A percentile compares a stretch with the other conserved stretches of the same genome.
Conservation (phyloP, 2,797 vertebrate species). For the Yasuhikotakia modesta region DNA sequence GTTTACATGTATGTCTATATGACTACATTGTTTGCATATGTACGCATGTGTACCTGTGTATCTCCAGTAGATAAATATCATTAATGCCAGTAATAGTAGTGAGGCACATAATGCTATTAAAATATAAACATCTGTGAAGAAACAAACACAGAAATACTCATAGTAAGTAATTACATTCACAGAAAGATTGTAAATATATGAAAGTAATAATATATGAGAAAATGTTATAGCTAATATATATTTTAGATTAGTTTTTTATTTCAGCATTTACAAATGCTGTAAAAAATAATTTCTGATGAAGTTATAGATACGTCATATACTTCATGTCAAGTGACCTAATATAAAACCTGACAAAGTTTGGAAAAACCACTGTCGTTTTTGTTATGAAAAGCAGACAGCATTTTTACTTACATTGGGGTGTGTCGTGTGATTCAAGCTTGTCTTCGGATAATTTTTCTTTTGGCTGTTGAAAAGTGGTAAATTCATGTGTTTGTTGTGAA, state of each 20-base stretch:
- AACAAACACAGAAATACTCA: neutral
- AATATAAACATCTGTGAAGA: constrained; percentile 19
- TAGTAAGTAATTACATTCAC: neutral
- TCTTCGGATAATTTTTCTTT: neutral
- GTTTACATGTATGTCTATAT: too few species aligned
- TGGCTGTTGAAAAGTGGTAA: neutral
- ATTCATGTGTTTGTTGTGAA: constrained; percentile 10
- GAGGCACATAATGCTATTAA: neutral
- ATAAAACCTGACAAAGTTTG: neutral
- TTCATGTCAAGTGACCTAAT: neutral
- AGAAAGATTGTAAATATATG: too few species aligned
- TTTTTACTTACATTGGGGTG: neutral
- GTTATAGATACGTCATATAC: too few species aligned
- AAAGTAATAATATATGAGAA: too few species aligned
- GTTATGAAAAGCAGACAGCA: neutral
- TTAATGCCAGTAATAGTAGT: neutral
- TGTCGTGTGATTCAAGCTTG: neutral
- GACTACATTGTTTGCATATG: neutral
- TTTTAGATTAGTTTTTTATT: neutral
- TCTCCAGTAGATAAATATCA: constrained; percentile 4
- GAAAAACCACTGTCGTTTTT: neutral
- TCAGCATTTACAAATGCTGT: neutral
- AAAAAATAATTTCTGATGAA: neutral
- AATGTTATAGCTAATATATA: too few species aligned
- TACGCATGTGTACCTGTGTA: constrained; percentile 3